These are phyloP conservation scores for Zapornia atra DNA, from an alignment of 2,113 vertebrate genomes.

Conservation along the genomic window DNA sequence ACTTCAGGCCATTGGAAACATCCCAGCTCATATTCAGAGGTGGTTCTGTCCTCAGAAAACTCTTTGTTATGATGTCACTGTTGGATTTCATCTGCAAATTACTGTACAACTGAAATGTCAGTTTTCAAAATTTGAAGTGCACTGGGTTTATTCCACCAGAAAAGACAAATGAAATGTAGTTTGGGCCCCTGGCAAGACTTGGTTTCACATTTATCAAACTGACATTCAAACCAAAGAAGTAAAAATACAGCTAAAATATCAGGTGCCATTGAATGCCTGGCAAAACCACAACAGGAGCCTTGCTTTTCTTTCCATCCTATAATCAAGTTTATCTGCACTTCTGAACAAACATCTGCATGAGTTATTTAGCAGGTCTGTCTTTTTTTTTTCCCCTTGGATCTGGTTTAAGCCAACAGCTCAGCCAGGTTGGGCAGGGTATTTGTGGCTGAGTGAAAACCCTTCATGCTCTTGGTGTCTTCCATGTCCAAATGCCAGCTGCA, in stretches of 20 bases:
- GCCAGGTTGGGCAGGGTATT: background rate
- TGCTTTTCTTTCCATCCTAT: conserved; percentile 18
- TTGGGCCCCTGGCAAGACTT: conserved; percentile 54
- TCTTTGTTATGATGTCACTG: conserved; percentile 60
- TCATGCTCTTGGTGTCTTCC: background rate
- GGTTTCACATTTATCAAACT: conserved; percentile 68
- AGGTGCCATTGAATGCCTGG: conserved; percentile 28
- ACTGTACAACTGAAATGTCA: conserved; percentile 60
- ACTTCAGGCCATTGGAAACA: conserved; percentile 22
- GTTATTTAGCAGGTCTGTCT: background rate
- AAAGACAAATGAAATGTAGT: conserved; percentile 63
- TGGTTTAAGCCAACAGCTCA: background rate
- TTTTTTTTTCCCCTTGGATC: background rate
- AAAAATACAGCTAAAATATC: conserved; percentile 53
- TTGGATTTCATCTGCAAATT: conserved; percentile 59
- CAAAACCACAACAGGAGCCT: conserved; percentile 2
- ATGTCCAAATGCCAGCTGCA: background rate
- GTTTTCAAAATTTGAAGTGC: conserved; percentile 53
- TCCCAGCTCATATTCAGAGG: conserved; percentile 12
- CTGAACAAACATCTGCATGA: background rate
- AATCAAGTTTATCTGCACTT: conserved; percentile 33
- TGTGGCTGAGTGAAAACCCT: conserved; percentile 5
- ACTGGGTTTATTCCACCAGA: conserved; percentile 58
- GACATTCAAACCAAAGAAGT: conserved; percentile 60
- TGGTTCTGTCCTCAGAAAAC: conserved; percentile 62